Conservation (phyloP, 2,888 invertebrate species). For the Stegana nigrithorax region DNA sequence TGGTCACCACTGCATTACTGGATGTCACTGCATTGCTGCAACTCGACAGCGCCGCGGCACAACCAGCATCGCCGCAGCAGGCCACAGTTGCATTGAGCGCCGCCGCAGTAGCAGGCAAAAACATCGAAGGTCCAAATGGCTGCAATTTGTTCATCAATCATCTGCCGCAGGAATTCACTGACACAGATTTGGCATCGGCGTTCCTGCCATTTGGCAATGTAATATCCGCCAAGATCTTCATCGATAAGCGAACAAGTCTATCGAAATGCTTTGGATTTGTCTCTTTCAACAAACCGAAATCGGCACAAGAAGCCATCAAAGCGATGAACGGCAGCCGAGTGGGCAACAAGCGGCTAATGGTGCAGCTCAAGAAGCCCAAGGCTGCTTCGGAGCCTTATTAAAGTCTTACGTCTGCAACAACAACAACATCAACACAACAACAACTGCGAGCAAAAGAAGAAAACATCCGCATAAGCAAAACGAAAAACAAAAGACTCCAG, state of each 20-base stretch:
- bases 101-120: too few species aligned
- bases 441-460: background rate
- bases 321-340: conserved; percentile 99
- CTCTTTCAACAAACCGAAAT: conserved; percentile 92
- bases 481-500: conserved; percentile 29
- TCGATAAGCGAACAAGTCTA: conserved; percentile 99
- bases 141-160: conserved; percentile 99
- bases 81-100: too few species aligned
- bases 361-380: conserved; percentile 95
- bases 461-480: background rate
- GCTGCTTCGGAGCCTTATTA: conserved; percentile 94
- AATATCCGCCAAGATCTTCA: conserved; percentile 99
- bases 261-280: conserved; percentile 99
- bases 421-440: conserved; percentile 6
- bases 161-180: conserved; percentile 98
- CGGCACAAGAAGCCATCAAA: conserved; percentile 95
- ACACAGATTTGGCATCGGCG: conserved; percentile 95
- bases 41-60: too few species aligned
- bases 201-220: conserved; percentile 98
- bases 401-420: conserved; percentile 14
- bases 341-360: conserved; percentile 97
- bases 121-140: conserved; percentile 92
- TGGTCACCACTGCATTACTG: too few species aligned
- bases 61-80: too few species aligned
- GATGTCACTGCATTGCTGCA: too few species aligned